Evolutionary conservation across 2,797 vertebrate genomes (phyloP).

Genomic region (Aldrovandia affinis): DNA sequence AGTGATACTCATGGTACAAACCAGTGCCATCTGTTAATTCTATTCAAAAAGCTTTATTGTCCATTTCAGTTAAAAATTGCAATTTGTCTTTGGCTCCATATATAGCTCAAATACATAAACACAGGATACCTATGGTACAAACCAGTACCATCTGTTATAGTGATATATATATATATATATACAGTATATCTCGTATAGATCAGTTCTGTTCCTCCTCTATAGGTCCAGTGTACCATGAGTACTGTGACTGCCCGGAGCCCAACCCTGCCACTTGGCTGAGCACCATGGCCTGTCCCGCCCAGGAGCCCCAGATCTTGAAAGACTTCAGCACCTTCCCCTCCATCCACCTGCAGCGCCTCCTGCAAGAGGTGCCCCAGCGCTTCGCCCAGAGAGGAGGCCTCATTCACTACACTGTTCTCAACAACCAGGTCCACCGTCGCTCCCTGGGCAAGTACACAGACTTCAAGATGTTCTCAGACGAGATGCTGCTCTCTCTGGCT

Average conservation of each 20-base stretch:
- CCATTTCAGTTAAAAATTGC: no score
- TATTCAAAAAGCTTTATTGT: no score
- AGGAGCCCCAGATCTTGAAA: conserved; percentile 79
- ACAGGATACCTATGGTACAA: neutral
- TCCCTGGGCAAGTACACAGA: conserved; percentile 90
- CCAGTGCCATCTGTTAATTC: neutral
- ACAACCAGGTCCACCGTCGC: conserved; percentile 82
- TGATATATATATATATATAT: no score
- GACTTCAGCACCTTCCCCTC: conserved; percentile 84
- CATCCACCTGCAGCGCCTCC: conserved; percentile 80
- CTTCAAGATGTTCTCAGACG: conserved; percentile 97
- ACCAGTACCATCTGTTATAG: neutral
- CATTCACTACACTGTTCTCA: conserved; percentile 85
- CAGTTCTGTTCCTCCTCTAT: neutral
- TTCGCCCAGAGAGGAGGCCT: conserved; percentile 84
- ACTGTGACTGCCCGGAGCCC: conserved; percentile 85
- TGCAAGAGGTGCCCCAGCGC: conserved; percentile 79
- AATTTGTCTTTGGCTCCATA: no score
- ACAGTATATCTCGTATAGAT: neutral
- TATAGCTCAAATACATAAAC: no score
- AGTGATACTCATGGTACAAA: neutral
- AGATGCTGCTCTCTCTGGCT: conserved; percentile 86
- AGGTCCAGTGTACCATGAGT: conserved; percentile 91
- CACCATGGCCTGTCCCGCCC: conserved; percentile 75
- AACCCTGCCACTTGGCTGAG: conserved; percentile 77